A percentile compares a stretch with the other conserved stretches of the same genome.
Conservation (phyloP, 2,888 invertebrate species). For the Thereva nobilitata region DNA sequence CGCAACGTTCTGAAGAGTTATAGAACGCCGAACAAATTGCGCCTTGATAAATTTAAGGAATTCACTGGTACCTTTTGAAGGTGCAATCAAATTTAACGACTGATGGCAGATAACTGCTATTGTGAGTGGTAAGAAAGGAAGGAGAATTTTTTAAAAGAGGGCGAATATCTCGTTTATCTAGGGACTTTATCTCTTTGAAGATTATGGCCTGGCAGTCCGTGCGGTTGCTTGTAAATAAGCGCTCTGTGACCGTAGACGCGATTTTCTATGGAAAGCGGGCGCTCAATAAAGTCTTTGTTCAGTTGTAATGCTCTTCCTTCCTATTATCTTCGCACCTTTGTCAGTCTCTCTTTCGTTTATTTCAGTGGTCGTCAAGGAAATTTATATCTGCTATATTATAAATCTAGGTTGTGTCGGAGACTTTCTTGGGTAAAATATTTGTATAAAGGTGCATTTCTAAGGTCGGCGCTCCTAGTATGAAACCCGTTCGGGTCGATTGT, state of each 20-base stretch:
- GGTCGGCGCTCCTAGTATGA: too few species aligned
- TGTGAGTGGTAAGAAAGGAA: slow-evolving; percentile 8
- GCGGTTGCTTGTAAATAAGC: slow-evolving; percentile 24
- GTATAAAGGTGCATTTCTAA: too few species aligned
- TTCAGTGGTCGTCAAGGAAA: slow-evolving; percentile 19
- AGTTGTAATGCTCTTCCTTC: slow-evolving; percentile 11
- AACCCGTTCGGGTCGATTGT: too few species aligned
- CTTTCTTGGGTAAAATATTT: neutral
- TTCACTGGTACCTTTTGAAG: slow-evolving; percentile 14
- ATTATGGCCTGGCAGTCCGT: slow-evolving; percentile 14
- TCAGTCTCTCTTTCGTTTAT: slow-evolving; percentile 19
- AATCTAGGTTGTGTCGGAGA: slow-evolving; percentile 2
- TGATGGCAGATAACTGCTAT: slow-evolving; percentile 26
- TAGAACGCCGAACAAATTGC: slow-evolving; percentile 18
- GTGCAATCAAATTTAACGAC: slow-evolving; percentile 32
- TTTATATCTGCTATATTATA: slow-evolving; percentile 26
- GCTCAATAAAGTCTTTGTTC: slow-evolving; percentile 33
- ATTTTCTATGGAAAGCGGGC: slow-evolving; percentile 26
- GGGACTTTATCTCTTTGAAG: slow-evolving; percentile 29
- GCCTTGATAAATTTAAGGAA: slow-evolving; percentile 28
- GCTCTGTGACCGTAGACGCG: slow-evolving; percentile 26
- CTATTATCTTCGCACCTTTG: slow-evolving; percentile 11
- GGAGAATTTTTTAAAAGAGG: neutral
- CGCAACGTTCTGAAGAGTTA: neutral
- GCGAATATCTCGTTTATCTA: slow-evolving; percentile 2